Conservation (phyloP, 1,140 invertebrate species). For the Phymorhynchus buccinoides region DNA sequence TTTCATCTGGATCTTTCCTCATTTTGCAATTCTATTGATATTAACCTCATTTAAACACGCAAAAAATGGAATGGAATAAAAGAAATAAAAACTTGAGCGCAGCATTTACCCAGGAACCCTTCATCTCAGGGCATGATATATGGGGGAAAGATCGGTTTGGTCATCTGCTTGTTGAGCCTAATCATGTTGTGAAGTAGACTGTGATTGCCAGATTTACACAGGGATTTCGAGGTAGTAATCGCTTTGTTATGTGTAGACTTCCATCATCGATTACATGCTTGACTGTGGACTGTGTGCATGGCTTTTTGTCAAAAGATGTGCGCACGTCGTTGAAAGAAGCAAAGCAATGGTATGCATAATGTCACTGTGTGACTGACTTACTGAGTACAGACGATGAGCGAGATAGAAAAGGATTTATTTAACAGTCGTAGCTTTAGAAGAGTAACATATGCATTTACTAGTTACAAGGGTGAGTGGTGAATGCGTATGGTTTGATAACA, state of each 20-base stretch:
- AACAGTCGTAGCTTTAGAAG: too few relatives aligned
- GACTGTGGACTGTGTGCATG: neutral
- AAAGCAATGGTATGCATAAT: neutral
- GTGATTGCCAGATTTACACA: too few relatives aligned
- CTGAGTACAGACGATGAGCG: neutral
- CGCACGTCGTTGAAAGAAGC: neutral
- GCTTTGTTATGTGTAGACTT: too few relatives aligned
- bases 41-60: too few relatives aligned
- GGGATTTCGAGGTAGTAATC: too few relatives aligned
- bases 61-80: too few relatives aligned
- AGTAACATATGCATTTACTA: neutral
- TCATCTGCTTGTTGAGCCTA: neutral
- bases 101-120: too few relatives aligned
- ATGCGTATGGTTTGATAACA: neutral
- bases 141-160: neutral
- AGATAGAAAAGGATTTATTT: neutral
- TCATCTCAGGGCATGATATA: neutral
- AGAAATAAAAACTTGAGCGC: too few relatives aligned
- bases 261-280: neutral
- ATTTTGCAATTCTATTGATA: too few relatives aligned
- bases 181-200: neutral
- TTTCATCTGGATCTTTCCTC: too few relatives aligned
- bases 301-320: neutral
- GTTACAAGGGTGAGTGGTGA: neutral
- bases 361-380: neutral